Conservation (phyloP, 2,797 vertebrate genomes). For the Galaxias olidus region DNA sequence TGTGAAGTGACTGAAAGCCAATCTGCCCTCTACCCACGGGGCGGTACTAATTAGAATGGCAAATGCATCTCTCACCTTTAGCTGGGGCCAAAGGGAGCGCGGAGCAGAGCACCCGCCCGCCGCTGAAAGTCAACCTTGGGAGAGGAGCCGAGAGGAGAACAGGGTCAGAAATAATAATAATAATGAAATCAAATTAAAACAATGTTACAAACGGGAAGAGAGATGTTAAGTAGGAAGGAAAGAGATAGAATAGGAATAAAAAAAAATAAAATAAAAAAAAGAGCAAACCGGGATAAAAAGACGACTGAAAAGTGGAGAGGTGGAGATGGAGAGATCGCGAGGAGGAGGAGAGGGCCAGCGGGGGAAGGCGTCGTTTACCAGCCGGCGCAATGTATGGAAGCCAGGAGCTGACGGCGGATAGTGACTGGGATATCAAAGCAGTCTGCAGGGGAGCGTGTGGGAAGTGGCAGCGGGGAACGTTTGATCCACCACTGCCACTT, state of each 20-base stretch:
- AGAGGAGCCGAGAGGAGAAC: too few relatives aligned
- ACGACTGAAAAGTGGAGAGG: background rate
- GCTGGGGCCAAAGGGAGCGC: slow-evolving; percentile 16
- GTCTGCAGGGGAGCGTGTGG: slow-evolving; percentile 58
- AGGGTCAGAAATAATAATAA: too few relatives aligned
- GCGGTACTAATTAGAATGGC: slow-evolving; percentile 41
- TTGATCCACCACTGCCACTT: slow-evolving; percentile 68
- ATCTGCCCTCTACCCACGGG: slow-evolving; percentile 29
- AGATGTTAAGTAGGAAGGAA: slow-evolving; percentile 16
- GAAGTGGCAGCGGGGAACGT: slow-evolving; percentile 61
- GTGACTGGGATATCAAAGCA: slow-evolving; percentile 73
- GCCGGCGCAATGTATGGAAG: slow-evolving; percentile 18
- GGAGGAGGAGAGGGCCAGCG: slow-evolving; percentile 15
- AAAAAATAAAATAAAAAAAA: background rate
- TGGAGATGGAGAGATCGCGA: background rate
- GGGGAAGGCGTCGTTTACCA: slow-evolving; percentile 47
- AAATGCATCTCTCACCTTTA: slow-evolving; percentile 48
- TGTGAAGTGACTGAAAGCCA: slow-evolving; percentile 38
- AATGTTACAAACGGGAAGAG: background rate
- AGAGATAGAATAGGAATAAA: slow-evolving; percentile 17
- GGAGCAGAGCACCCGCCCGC: slow-evolving; percentile 14
- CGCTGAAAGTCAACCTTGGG: slow-evolving; percentile 24
- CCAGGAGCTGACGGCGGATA: slow-evolving; percentile 18
- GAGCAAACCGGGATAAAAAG: background rate
- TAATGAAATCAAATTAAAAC: too few relatives aligned